Conservation (phyloP, 2,113 vertebrate species). For the Poeciliopsis retropinna region DNA sequence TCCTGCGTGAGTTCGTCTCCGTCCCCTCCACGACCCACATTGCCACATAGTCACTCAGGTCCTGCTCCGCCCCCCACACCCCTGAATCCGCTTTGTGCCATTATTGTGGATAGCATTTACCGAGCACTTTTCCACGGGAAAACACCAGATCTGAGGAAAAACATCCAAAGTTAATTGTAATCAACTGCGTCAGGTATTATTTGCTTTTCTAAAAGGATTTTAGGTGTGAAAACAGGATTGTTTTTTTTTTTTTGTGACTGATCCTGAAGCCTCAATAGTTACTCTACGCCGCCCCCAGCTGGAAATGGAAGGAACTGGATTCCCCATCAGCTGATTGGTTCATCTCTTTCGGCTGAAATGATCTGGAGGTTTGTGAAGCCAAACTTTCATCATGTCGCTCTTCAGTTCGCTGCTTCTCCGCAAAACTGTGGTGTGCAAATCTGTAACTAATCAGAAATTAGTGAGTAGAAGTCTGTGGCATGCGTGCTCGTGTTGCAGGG, state of each 20-base stretch:
- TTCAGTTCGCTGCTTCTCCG: constrained; percentile 46
- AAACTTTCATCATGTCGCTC: constrained; percentile 5
- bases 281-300: neutral
- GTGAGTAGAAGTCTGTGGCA: constrained; percentile 26
- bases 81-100: constrained; percentile 61
- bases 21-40: constrained; percentile 92
- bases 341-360: neutral
- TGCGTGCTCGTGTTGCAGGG: constrained; percentile 46
- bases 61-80: neutral
- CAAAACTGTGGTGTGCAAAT: constrained; percentile 39
- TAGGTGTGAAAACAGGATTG: constrained; percentile 2
- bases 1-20: constrained; percentile 96
- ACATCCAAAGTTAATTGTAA: constrained; percentile 21
- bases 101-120: constrained; percentile 55
- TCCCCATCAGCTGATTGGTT: neutral
- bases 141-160: constrained; percentile 9
- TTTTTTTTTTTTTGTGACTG: neutral
- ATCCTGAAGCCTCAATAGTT: constrained; percentile 14
- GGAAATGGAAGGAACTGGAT: neutral
- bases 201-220: neutral
- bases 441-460: constrained; percentile 15
- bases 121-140: constrained; percentile 51
- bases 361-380: constrained; percentile 27
- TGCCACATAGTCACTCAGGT: constrained; percentile 85
- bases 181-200: neutral